Conservation (phyloP, 2,797 vertebrate species). For the Parotocinclus haroldoi region DNA sequence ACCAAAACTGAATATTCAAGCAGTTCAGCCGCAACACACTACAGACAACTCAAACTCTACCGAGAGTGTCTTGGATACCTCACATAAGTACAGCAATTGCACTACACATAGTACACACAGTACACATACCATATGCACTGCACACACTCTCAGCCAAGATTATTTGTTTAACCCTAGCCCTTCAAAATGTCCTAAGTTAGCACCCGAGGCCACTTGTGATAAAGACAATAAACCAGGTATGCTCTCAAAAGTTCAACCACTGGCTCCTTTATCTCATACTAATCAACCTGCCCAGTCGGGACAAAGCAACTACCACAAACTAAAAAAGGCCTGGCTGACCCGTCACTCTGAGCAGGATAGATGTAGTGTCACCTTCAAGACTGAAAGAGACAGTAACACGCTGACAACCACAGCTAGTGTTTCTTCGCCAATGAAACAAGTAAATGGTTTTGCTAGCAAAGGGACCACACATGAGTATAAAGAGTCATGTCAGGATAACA, state of each 20-base stretch:
- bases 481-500: constrained; percentile 48
- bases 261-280: constrained; percentile 6
- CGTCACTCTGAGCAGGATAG: constrained; percentile 97
- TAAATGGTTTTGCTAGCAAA: constrained; percentile 34
- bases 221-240: constrained; percentile 70
- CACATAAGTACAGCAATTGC: constrained; percentile 13
- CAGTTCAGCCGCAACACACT: constrained; percentile 37
- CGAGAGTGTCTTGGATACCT: constrained; percentile 12
- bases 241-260: constrained; percentile 32
- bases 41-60: constrained; percentile 20
- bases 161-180: constrained; percentile 34
- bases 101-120: constrained; percentile 33
- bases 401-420: constrained; percentile 84
- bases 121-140: constrained; percentile 31
- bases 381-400: constrained; percentile 35
- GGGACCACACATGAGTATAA: constrained; percentile 68
- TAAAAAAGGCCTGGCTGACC: constrained; percentile 98
- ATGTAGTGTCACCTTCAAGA: constrained; percentile 23
- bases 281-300: constrained; percentile 67
- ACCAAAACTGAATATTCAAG: constrained; percentile 62
- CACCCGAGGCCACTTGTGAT: constrained; percentile 62
- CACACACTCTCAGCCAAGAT: constrained; percentile 27
- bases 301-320: constrained; percentile 93
- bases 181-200: constrained; percentile 48
- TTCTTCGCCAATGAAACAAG: constrained; percentile 51